These are phyloP conservation scores for Bothrops jararaca DNA, from an alignment of 2,113 vertebrate genomes.

Conservation along the genomic window DNA sequence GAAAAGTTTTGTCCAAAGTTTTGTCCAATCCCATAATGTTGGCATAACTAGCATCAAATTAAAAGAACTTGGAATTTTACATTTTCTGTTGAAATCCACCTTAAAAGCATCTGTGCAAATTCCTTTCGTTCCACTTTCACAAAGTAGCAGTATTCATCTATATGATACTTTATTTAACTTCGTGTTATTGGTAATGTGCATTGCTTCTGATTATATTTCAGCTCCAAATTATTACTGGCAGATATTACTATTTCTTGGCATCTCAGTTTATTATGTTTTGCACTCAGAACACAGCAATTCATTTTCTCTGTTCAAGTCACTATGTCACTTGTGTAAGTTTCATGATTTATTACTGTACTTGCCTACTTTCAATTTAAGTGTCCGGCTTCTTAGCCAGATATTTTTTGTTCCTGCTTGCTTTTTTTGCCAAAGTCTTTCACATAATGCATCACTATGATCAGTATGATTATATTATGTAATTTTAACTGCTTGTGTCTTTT, in stretches of 20 bases:
- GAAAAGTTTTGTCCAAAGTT: rapidly evolving
- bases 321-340: constrained; percentile 25
- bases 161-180: constrained; percentile 41
- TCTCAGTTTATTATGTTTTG: constrained; percentile 52
- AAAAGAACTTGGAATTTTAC: neutral
- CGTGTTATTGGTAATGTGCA: constrained; percentile 28
- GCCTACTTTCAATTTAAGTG: constrained; percentile 26
- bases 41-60: constrained; percentile 23
- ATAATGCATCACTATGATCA: constrained; percentile 27
- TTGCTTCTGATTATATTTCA: constrained; percentile 52
- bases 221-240: constrained; percentile 51
- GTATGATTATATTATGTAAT: neutral
- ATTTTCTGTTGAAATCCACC: neutral
- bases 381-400: constrained; percentile 46
- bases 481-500: neutral
- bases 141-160: constrained; percentile 37
- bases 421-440: constrained; percentile 6
- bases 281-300: constrained; percentile 20
- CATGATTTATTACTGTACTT: constrained; percentile 48
- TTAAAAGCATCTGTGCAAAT: neutral
- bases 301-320: constrained; percentile 38
- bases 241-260: constrained; percentile 32
- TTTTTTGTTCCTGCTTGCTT: neutral
- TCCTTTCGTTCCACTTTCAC: constrained; percentile 8
- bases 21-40: neutral